phyloP scores from a whole-genome alignment of 2,888 invertebrate species.

The Ichneumoninae sp. region DNA sequence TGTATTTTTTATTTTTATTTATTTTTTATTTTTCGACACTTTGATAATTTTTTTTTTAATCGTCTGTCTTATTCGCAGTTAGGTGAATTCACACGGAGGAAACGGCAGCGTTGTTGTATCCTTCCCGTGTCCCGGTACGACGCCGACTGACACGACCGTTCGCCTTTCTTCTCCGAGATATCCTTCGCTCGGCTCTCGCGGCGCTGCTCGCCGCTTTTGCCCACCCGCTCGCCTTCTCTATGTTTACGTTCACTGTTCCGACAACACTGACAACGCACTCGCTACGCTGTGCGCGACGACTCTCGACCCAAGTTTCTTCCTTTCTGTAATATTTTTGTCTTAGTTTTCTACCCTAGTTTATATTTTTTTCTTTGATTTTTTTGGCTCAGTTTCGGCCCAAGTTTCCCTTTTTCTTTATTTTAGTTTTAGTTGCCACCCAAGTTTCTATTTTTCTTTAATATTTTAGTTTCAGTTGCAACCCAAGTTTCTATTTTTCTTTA shows the following conservation, averaged over 20 bases:
- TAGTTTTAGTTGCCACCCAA: too few relatives aligned
- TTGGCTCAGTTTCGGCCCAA: too few relatives aligned
- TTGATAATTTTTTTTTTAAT: neutral
- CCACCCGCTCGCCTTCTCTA: neutral
- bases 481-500: too few relatives aligned
- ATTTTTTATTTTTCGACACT: neutral
- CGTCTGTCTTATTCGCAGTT: neutral
- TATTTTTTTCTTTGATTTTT: too few relatives aligned
- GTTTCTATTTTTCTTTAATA: too few relatives aligned
- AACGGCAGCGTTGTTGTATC: neutral
- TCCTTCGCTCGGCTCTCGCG: constrained; percentile 17
- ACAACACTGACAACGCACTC: neutral
- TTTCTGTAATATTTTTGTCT: too few relatives aligned
- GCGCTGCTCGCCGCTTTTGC: neutral
- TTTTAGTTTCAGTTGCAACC: too few relatives aligned
- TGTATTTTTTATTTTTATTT: neutral
- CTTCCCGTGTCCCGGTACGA: constrained; percentile 35
- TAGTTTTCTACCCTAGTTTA: too few relatives aligned
- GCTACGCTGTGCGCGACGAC: too few relatives aligned
- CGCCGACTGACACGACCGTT: constrained; percentile 43
- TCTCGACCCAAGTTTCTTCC: too few relatives aligned
- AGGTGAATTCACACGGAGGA: neutral
- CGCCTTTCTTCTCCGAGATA: constrained; percentile 51
- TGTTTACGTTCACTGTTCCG: too few relatives aligned
- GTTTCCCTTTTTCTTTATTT: too few relatives aligned